These are phyloP conservation scores for Cheilosia grossa DNA, from an alignment of 2,888 invertebrate genomes.

Conservation along the genomic window DNA sequence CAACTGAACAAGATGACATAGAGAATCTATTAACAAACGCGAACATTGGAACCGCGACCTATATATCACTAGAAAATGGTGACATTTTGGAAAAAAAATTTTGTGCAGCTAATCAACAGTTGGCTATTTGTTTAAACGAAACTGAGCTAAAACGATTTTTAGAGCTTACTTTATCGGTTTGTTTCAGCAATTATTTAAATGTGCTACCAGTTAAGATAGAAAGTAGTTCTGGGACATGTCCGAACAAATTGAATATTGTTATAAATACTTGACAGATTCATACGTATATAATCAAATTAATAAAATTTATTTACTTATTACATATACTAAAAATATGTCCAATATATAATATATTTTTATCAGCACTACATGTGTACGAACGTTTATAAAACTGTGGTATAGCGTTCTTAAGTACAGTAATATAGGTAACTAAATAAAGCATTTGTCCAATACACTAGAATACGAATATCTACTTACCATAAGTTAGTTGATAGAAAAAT, in stretches of 20 bases:
- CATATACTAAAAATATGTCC: too few relatives aligned
- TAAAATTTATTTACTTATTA: too few relatives aligned
- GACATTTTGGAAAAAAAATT: background rate
- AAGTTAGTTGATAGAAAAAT: too few relatives aligned
- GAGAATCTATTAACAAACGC: slow-evolving; percentile 30
- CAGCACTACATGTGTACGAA: too few relatives aligned
- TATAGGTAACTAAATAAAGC: too few relatives aligned
- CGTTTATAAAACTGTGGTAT: too few relatives aligned
- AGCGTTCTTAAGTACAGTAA: too few relatives aligned
- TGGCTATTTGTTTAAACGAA: slow-evolving; percentile 41
- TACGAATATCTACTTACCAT: too few relatives aligned
- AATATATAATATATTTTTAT: too few relatives aligned
- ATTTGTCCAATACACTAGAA: too few relatives aligned
- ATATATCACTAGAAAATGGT: background rate
- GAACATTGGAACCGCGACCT: background rate
- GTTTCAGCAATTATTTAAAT: slow-evolving; percentile 14
- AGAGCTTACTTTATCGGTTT: slow-evolving; percentile 30
- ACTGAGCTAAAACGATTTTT: slow-evolving; percentile 37
- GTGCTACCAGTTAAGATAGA: background rate
- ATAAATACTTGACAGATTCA: too few relatives aligned
- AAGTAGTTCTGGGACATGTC: background rate
- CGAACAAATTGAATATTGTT: background rate
- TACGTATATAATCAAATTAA: too few relatives aligned
- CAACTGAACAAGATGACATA: slow-evolving; percentile 35
- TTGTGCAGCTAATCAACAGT: slow-evolving; percentile 1